These are phyloP conservation scores for Myotis planiceps DNA, from an alignment of 2,797 vertebrate species.

Conservation along the genomic window DNA sequence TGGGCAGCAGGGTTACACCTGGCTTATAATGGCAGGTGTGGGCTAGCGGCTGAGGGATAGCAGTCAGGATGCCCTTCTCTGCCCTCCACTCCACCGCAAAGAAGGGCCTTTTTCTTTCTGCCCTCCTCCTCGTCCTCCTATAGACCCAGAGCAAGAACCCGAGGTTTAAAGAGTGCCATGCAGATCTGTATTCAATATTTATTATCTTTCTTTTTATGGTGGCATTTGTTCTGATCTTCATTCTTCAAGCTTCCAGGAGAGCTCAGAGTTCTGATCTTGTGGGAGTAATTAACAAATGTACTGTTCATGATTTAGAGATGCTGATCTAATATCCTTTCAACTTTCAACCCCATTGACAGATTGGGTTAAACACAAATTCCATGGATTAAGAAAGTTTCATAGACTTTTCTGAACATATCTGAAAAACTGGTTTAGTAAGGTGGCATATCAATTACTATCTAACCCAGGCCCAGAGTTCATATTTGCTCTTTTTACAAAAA, in stretches of 20 bases:
- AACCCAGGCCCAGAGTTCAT: conserved; percentile 68
- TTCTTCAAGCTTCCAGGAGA: background rate
- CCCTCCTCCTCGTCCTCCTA: background rate
- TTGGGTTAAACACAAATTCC: conserved; percentile 55
- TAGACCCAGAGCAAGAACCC: background rate
- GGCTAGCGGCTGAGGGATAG: background rate
- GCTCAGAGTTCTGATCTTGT: background rate
- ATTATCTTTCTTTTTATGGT: background rate
- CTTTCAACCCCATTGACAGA: background rate
- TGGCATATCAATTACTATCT: conserved; percentile 56
- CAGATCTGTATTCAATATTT: background rate
- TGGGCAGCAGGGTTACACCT: background rate
- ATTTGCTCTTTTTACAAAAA: conserved; percentile 79
- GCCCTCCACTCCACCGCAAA: too few relatives aligned
- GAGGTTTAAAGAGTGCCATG: background rate
- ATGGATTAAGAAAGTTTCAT: conserved; percentile 16
- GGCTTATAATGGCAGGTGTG: background rate
- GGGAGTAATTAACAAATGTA: background rate
- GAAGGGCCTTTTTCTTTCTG: background rate
- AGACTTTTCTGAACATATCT: conserved; percentile 35
- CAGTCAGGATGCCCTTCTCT: background rate
- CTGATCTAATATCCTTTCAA: background rate
- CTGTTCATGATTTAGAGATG: background rate
- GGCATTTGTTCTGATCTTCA: background rate
- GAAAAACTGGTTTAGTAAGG: conserved; percentile 32